A percentile compares a stretch with the other conserved stretches of the same genome.
phyloP scores from a whole-genome alignment of 2,888 invertebrate genomes.

The Phymatocera aterrima region DNA sequence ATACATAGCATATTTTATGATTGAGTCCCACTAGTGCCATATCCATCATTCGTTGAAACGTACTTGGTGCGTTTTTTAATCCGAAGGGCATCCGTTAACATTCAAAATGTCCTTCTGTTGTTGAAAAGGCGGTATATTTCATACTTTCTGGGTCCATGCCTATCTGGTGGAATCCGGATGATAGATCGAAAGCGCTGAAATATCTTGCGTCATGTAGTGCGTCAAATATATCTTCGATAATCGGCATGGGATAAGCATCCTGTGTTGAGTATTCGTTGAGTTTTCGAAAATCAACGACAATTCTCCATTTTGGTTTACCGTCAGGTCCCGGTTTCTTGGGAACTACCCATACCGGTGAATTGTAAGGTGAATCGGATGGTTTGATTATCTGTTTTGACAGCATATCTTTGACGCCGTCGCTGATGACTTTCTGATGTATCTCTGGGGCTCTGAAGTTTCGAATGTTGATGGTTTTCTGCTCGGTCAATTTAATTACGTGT shows the following conservation, averaged over 20 bases:
- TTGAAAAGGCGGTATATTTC: slow-evolving; percentile 62
- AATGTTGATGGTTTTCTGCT: slow-evolving; percentile 42
- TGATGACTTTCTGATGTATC: slow-evolving; percentile 17
- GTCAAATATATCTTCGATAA: slow-evolving; percentile 55
- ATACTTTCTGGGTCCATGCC: slow-evolving; percentile 53
- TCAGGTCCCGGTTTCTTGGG: slow-evolving; percentile 66
- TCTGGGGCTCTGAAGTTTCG: slow-evolving; percentile 19
- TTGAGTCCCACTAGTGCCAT: slow-evolving; percentile 55
- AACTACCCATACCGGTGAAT: slow-evolving; percentile 66
- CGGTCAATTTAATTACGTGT: too few species aligned
- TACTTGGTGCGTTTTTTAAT: slow-evolving; percentile 61
- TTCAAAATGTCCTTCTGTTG: slow-evolving; percentile 61
- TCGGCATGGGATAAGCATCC: slow-evolving; percentile 62
- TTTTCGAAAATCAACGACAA: slow-evolving; percentile 63
- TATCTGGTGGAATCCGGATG: slow-evolving; percentile 61
- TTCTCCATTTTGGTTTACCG: slow-evolving; percentile 63
- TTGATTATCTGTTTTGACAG: slow-evolving; percentile 57
- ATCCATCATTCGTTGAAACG: slow-evolving; percentile 67
- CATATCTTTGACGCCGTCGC: neutral
- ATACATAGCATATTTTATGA: slow-evolving; percentile 53
- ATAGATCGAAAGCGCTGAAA: slow-evolving; percentile 59
- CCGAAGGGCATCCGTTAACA: slow-evolving; percentile 64
- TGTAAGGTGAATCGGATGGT: slow-evolving; percentile 65
- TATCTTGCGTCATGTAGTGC: slow-evolving; percentile 55
- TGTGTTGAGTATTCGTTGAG: slow-evolving; percentile 61